Percentiles rank a stretch among this genome's conserved stretches.
phyloP scores from a whole-genome alignment of 2,888 invertebrate genomes.

The Nasonia oneida region DNA sequence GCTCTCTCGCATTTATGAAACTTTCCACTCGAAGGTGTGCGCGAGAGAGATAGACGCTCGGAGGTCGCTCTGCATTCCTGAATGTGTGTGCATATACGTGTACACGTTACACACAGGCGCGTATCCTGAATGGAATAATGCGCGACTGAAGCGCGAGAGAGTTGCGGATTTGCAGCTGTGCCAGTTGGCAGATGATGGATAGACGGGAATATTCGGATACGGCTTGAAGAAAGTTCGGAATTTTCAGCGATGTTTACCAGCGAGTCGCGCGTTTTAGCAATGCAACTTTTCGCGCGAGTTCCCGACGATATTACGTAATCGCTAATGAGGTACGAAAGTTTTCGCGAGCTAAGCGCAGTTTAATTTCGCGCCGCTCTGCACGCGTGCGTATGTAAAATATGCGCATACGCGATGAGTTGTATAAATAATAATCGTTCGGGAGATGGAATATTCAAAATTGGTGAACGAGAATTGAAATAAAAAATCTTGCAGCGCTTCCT shows the following conservation, averaged over 20 bases:
- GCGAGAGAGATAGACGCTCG: not conserved
- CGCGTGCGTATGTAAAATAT: not conserved
- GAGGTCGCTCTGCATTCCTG: not conserved
- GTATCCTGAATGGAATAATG: slow-evolving; percentile 4
- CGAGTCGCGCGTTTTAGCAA: too few species aligned
- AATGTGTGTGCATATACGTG: not conserved
- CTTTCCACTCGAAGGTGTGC: not conserved
- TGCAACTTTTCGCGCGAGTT: not conserved
- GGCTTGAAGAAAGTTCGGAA: not conserved
- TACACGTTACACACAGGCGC: not conserved
- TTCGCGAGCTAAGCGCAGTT: not conserved
- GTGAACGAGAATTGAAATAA: too few species aligned
- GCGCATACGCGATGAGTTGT: not conserved
- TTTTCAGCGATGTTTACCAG: too few species aligned
- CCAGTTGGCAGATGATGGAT: not conserved
- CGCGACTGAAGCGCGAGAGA: not conserved
- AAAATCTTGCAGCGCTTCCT: not conserved
- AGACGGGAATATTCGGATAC: not conserved
- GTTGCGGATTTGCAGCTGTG: not conserved
- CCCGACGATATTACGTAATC: not conserved
- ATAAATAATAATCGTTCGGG: not conserved
- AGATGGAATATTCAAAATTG: not conserved
- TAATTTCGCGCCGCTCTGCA: not conserved
- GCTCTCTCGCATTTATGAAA: not conserved
- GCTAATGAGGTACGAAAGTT: not conserved